Evolutionary conservation across 1,140 invertebrate species (phyloP), one percentile per base, ranked within the genome.

Genomic region (Eupristina koningsbergeri): DNA sequence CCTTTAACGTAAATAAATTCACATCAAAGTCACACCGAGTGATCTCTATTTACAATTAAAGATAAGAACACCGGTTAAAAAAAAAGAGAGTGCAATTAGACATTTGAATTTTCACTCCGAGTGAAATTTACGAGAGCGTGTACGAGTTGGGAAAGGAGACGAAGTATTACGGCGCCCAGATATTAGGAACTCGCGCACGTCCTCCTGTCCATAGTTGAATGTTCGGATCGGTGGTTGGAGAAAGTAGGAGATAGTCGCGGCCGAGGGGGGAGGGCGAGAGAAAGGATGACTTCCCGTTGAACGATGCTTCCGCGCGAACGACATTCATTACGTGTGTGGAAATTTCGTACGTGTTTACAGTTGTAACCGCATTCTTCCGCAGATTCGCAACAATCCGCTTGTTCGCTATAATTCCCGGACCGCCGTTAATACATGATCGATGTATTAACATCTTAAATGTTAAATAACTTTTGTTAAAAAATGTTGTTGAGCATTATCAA

Each of bases 141-240:
- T 3, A 22, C 53, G 19, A 58, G 22, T 58, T 58, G 22, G 19
- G 22, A 58, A 58, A 19, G 2, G 22, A 22, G 22, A 58, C 64
- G 80, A 67, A 41, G 36, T 63, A 81, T 39, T 41, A n/a, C 39
- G 22, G 11, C n/a, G 17, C 17, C 39, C 41, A 47, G 19, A 39
- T 85, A 85, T 85, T 84, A 84, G 79, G 50, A 85, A 8, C 73
- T 45, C 19, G 58, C 17, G 58, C 84, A 85, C 84, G 84, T 85
- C 41, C 0, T 58, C 22, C 58, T 47, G 74, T 77, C 75, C 39
- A 79, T 78, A 71, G 29, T 71, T n/a, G 41, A n/a, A 81, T 61
- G 64, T 47, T 67, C 17, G 31, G 26, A 47, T 22, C 53, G 26
- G 41, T 41, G 53, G 9, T 26, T 22, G n/a, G 7, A 69, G 22